Evolutionary conservation across 2,113 vertebrate species (phyloP).

Genomic region (Nanorana parkeri): DNA sequence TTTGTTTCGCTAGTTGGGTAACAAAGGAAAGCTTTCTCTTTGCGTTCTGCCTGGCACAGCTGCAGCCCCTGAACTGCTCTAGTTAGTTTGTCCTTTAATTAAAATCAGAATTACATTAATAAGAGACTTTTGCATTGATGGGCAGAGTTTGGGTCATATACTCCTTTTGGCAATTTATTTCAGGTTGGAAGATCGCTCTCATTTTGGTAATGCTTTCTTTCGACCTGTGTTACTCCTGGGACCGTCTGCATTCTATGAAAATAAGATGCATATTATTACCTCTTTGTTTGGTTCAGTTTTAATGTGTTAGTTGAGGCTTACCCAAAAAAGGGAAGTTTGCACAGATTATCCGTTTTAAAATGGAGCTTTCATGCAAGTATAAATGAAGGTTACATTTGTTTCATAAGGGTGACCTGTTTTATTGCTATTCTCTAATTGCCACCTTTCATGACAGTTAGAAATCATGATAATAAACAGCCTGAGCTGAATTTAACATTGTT

Average conservation of each 20-base stretch:
- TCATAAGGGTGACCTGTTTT: constrained; percentile 44
- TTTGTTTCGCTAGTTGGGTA: not conserved
- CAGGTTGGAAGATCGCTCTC: constrained; percentile 27
- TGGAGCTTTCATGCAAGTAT: constrained; percentile 36
- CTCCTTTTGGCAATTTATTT: constrained; percentile 48
- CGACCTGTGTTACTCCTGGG: not conserved
- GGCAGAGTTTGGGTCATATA: constrained; percentile 38
- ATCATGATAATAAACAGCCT: constrained; percentile 29
- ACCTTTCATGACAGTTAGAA: constrained; percentile 28
- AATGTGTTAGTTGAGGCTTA: constrained; percentile 32
- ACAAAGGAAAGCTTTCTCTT: constrained; percentile 42
- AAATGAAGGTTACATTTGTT: constrained; percentile 41
- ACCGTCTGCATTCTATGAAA: not conserved
- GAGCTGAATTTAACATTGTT: constrained; percentile 33
- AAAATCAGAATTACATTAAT: constrained; percentile 39
- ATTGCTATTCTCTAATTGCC: constrained; percentile 31
- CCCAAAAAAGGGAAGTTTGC: constrained; percentile 34
- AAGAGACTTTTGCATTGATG: constrained; percentile 25
- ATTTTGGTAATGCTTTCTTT: constrained; percentile 27
- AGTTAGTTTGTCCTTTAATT: constrained; percentile 27
- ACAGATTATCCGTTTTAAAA: constrained; percentile 37
- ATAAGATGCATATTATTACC: constrained; percentile 8
- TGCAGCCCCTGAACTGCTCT: constrained; percentile 27
- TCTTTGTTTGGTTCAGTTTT: constrained; percentile 18
- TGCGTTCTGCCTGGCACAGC: constrained; percentile 20